Base-by-base conservation (phyloP, 1,140 invertebrate genomes). In the Papilio glaucus region DNA sequence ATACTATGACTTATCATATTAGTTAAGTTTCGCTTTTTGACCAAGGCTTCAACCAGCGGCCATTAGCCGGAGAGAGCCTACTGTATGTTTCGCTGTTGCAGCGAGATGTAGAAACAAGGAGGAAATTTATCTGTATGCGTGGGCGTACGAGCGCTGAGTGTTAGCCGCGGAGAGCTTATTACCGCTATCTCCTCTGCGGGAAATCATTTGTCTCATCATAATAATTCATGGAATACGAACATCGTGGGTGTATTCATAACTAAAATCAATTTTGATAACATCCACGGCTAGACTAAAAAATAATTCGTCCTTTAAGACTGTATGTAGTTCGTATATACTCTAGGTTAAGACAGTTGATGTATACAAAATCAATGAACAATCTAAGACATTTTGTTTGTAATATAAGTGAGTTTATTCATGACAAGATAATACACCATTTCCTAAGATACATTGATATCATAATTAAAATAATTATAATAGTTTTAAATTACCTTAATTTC, bases 71-170 rank as follows among this genome's bases (percentile, higher is more conserved):
- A 2, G 12, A 85, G 85, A 83, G 82, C 86, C 85, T 88, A 87
- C 88, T 88, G 86, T 83, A 84, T 89, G 85, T 81, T 85, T 78
- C 77, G 82, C 86, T 85, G 85, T 89, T 86, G 86, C 86, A 86
- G 86, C 83, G 82, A 89, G 82, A 88, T 81, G 78, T 82, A 87
- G 83, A 88, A 88, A 90, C 85, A 85, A 89, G 74, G 74, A 84
- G 83, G 81, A 90, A 89, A 89, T 87, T 86, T 87, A 90, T 88
- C 81, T 86, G 72, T 41, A 42, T 39, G 65, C 72, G 86, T 88
- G 80, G 85, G 86, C 77, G 85, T 78, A 77, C 72, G 78, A 75
- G 61, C 72, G 73, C 74, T 73, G 41, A 49, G 62, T 71, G 41
- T 33, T 45, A 68, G 39, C 37, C 39, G 12, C 39, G 49, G 12